Percentiles rank a stretch among this genome's conserved stretches.
Evolutionary conservation across 2,113 vertebrate genomes (phyloP).

Genomic region (Blennius ocellaris): DNA sequence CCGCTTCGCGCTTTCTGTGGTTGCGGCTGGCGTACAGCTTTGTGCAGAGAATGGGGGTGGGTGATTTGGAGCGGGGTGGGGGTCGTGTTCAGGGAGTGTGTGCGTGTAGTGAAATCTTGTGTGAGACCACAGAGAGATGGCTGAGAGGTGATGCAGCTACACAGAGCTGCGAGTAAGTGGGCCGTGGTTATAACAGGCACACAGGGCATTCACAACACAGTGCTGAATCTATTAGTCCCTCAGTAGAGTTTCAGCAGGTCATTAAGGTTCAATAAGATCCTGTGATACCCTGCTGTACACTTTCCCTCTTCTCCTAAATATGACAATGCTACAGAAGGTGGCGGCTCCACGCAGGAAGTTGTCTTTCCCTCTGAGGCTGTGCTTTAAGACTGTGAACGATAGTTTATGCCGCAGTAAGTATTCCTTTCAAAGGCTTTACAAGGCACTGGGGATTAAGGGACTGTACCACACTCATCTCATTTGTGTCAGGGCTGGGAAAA

Average conservation of each 20-base stretch:
- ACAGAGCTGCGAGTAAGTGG: conserved; percentile 54
- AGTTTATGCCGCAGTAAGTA: conserved; percentile 73
- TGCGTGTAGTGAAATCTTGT: conserved; percentile 27
- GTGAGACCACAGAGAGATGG: conserved; percentile 39
- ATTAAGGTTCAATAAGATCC: conserved; percentile 62
- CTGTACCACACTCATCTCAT: conserved; percentile 74
- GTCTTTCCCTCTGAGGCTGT: conserved; percentile 51
- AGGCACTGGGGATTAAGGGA: conserved; percentile 73
- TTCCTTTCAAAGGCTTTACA: conserved; percentile 79
- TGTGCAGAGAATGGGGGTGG: conserved; percentile 3
- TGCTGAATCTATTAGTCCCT: conserved; percentile 63
- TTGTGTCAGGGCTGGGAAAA: conserved; percentile 68
- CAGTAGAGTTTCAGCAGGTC: conserved; percentile 56
- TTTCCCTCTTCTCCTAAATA: conserved; percentile 53
- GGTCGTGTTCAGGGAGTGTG: neutral
- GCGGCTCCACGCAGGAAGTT: conserved; percentile 37
- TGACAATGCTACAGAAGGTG: conserved; percentile 28
- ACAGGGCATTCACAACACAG: conserved; percentile 47
- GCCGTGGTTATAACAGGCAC: conserved; percentile 35
- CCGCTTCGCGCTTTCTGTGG: conserved; percentile 3
- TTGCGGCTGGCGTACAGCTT: neutral
- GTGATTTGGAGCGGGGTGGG: too few relatives aligned
- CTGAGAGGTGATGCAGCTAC: conserved; percentile 43
- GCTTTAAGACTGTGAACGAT: conserved; percentile 68
- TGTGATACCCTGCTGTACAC: conserved; percentile 49